Evolutionary conservation across 2,113 vertebrate genomes (phyloP), one percentile per base, ranked within the genome.

Genomic region (Vicugna pacos): DNA sequence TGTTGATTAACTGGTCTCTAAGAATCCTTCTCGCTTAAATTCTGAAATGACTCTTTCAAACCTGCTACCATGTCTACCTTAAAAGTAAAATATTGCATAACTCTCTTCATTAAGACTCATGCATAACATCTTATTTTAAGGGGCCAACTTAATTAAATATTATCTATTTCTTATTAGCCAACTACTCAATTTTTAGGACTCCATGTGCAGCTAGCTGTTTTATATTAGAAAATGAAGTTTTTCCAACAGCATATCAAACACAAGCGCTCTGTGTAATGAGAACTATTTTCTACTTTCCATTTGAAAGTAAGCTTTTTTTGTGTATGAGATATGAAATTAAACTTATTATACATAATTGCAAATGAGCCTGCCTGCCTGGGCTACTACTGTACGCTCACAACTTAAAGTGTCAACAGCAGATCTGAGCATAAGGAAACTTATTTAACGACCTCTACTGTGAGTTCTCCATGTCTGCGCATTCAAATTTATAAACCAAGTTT

Each of bases 211-310:
- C 24, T 90, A 48, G 8, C 24, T 90, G 26, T 81, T 70, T 64
- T 82, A 30, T 38, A 62, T 10, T 32, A 20, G 48, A 69, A 86
- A 94, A 93, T 17, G 26, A 83, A 89, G 56, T 24, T 12, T 52
- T 93, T 86, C 50, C 84, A 65, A 64, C 9, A 93, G 13, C 10
- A 69, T 26, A 52, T 58, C n/a, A 92, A 86, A 89, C 46, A 30
- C 5, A 17, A 77, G 32, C 65, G 5, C 6, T 90, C 60, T 54
- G 1, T 65, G 22, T 62, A 76, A 60, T 42, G 30, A 94, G 60
- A 89, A 38, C 76, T 86, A 58, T 82, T 87, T 96, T 93, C 62
- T 42, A 52, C 4, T 86, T 91, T 77, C 48, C 30, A 86, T 28
- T 48, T 81, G 87, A 96, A 75, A 85, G 24, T 64, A 22, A 64